Evolutionary conservation across 2,888 invertebrate genomes (phyloP), one percentile per base, ranked within the genome.

Genomic region (Argyresthia albistria): DNA sequence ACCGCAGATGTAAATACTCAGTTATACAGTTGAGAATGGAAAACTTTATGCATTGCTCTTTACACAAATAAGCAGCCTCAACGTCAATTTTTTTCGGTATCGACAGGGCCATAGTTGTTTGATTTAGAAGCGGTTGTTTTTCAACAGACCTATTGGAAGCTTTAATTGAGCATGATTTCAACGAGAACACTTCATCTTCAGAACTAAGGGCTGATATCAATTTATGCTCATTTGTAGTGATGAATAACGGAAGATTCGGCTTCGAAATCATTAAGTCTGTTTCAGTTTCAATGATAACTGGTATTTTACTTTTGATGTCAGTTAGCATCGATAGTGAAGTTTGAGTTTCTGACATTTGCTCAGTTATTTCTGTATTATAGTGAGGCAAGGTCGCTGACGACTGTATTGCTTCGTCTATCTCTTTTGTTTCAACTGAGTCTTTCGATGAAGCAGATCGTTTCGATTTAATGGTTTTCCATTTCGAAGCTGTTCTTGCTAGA

Each of bases 141-240:
- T 50, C 57, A 39, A 43, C 48, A 15, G 25, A 48, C 9, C 35
- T 11, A 35, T 6, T 42, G 42, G 42, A 42, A 42, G 8, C 8
- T 60, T 42, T 0, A 52, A 46, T n/a, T 53, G 48, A 46, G 25
- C 25, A 25, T 25, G 25, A 25, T 6, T 25, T 25, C 25, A 25
- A 25, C 25, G 25, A 25, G 25, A 25, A 25, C 25, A 25, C 25
- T n/a, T n/a, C n/a, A 25, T 25, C 25, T 25, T 37, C 35, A 9
- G 73, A 71, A 36, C 52, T 55, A 4, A 73, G 46, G 25, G 72
- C 64, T 14, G 80, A 76, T 53, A 80, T 35, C 0, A 63, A 46
- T 60, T 70, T 74, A 60, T 81, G 80, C 54, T 56, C 65, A 61
- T 81, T 82, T 14, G 69, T 65, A 50, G 56, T 60, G 43, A 79